Base-by-base conservation (phyloP, 1,140 invertebrate species). In the Littorina saxatilis region DNA sequence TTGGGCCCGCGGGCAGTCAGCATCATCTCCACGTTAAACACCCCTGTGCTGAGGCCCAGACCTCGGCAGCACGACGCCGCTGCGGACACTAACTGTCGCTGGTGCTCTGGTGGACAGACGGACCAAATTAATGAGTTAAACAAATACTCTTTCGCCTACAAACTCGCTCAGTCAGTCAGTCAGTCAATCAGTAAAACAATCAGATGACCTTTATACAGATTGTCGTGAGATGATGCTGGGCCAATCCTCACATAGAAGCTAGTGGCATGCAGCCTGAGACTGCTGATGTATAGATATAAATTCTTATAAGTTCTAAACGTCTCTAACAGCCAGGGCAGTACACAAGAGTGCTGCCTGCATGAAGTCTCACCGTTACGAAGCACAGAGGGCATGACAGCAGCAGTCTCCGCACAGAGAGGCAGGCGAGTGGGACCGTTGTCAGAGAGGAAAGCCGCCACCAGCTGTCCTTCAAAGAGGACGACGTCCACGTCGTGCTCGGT, bases 1-100 rank as follows among this genome's bases (percentile, higher is more conserved):
- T 86, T 87, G 58, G 88, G 88, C 5, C 88, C 88, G 3, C 77
- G 79, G 11, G 68, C 47, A 2, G 87, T 85, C 88, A 88, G 86
- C 52, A 82, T 86, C 79, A 89, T 82, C 72, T 88, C 87, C 9
- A 89, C 86, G 78, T 89, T 89, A 70, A 86, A 89, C 20, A 86
- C 85, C 1, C 87, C 88, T 17, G 81, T 84, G 27, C 70, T 55
- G 15, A 89, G 74, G 20, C 87, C 88, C 17, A 89, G 80, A 66
- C 85, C 84, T 7, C 80, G 83, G 70, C 88, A 89, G 66, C 88
- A 89, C 35, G 85, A 82, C 50, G 84, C 87, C 27, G 88, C 87
- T 32, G 87, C 83, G 0, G 75, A 79, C 1, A 85, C 79, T 29
- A 89, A 72, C 61, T 88, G 87, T 0, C 63, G 83, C 50, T 83